These are phyloP conservation scores for Drosophila rhopaloa DNA, from an alignment of 1,140 invertebrate species.

Conservation along the genomic window DNA sequence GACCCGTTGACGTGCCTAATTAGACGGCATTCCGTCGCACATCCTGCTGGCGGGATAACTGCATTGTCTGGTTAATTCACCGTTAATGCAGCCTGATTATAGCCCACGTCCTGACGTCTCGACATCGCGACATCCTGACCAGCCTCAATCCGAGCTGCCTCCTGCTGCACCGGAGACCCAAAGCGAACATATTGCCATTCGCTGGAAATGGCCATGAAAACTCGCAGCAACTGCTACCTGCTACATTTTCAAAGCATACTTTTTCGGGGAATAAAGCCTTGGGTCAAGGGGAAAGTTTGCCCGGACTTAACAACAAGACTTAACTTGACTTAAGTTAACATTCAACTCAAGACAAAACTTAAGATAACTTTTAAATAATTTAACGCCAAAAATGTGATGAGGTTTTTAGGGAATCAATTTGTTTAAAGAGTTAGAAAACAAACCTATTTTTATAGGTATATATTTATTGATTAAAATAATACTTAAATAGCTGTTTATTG, in stretches of 20 bases:
- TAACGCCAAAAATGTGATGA: not conserved
- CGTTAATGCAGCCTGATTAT: constrained; percentile 29
- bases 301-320: not conserved
- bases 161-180: not conserved
- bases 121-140: constrained; percentile 3
- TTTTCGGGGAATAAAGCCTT: constrained; percentile 10
- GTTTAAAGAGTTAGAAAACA: too few species aligned
- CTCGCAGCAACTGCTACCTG: constrained; percentile 2
- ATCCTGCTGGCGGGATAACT: constrained; percentile 24
- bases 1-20: constrained; percentile 24
- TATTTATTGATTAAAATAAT: too few species aligned
- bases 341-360: not conserved
- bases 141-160: constrained; percentile 3
- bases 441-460: too few species aligned
- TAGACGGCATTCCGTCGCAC: constrained; percentile 19
- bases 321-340: not conserved
- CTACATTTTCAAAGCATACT: constrained; percentile 23
- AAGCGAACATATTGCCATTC: constrained; percentile 4
- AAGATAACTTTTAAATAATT: constrained; percentile 3
- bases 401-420: too few species aligned
- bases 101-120: not conserved
- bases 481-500: too few species aligned
- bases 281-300: not conserved
- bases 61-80: constrained; percentile 32
- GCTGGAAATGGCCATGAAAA: constrained; percentile 23